These are phyloP conservation scores for Parthenolecanium corni DNA, from an alignment of 2,888 invertebrate genomes.

Conservation along the genomic window DNA sequence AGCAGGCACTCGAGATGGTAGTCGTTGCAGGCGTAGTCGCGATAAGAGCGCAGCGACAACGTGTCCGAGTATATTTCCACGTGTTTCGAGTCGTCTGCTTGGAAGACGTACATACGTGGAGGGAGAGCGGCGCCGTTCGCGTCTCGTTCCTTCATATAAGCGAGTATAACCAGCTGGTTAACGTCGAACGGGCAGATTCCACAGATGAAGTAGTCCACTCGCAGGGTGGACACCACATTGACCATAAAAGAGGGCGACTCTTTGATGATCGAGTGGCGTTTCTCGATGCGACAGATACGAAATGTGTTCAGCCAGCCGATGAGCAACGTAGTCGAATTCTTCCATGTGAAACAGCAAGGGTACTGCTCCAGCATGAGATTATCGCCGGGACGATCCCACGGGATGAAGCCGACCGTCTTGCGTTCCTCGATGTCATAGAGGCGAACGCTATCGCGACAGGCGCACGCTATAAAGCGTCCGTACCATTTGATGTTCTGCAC, in stretches of 20 bases:
- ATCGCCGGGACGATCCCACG: conserved; percentile 54
- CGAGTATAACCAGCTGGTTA: conserved; percentile 64
- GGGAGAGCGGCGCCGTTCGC: conserved; percentile 58
- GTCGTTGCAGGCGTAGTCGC: conserved; percentile 77
- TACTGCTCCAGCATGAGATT: conserved; percentile 43
- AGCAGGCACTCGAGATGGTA: conserved; percentile 70
- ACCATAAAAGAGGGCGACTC: conserved; percentile 77
- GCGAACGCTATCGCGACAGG: conserved; percentile 74
- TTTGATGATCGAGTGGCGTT: conserved; percentile 39
- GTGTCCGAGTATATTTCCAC: conserved; percentile 55
- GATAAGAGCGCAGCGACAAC: conserved; percentile 56
- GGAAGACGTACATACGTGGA: conserved; percentile 75
- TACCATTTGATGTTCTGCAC: conserved; percentile 79
- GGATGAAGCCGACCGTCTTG: conserved; percentile 75
- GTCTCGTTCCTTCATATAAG: conserved; percentile 64
- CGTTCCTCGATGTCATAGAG: conserved; percentile 77
- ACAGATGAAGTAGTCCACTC: conserved; percentile 76
- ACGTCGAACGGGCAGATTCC: conserved; percentile 67
- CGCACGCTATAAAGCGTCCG: conserved; percentile 83
- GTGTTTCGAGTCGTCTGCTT: conserved; percentile 62
- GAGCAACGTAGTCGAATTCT: conserved; percentile 68
- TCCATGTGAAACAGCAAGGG: conserved; percentile 83
- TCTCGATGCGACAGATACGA: conserved; percentile 75
- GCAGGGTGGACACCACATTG: conserved; percentile 78
- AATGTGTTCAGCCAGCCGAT: conserved; percentile 87